A percentile compares a stretch with the other conserved stretches of the same genome.
These are phyloP conservation scores for Cydia strobilella DNA, from an alignment of 1,140 invertebrate genomes.

Conservation along the genomic window DNA sequence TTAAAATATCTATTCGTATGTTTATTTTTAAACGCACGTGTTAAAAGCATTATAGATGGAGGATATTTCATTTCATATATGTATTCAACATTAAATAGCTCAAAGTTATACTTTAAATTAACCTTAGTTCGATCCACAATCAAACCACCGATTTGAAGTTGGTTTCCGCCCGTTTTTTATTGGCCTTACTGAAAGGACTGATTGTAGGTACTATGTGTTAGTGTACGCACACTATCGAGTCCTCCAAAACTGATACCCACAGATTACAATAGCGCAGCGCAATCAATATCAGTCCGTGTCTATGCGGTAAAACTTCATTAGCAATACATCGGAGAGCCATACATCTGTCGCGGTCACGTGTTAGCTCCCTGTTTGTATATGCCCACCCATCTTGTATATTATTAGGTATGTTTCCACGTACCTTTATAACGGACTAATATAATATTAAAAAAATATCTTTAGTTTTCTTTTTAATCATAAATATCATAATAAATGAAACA, in stretches of 20 bases:
- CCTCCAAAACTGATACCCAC: slow-evolving; percentile 5
- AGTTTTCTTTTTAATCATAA: no score
- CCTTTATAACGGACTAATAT: neutral
- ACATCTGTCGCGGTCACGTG: slow-evolving; percentile 60
- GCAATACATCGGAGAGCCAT: slow-evolving; percentile 53
- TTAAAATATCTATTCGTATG: slow-evolving; percentile 9
- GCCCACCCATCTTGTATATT: slow-evolving; percentile 11
- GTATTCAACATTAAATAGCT: no score
- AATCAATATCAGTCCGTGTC: slow-evolving; percentile 19
- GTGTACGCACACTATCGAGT: neutral
- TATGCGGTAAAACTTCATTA: slow-evolving; percentile 53
- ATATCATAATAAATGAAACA: no score
- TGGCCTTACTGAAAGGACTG: no score
- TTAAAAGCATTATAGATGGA: neutral
- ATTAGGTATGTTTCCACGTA: neutral
- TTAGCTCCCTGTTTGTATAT: slow-evolving; percentile 23
- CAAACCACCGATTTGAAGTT: no score
- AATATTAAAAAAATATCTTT: no score
- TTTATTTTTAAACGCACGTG: neutral
- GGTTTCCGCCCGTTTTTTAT: no score
- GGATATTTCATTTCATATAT: no score
- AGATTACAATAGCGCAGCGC: slow-evolving; percentile 15
- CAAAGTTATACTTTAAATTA: no score
- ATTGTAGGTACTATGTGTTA: neutral
- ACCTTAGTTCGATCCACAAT: no score